A percentile compares a stretch with the other conserved stretches of the same genome.
phyloP scores from a whole-genome alignment of 2,888 invertebrate genomes.

The Eilema sororculum region DNA sequence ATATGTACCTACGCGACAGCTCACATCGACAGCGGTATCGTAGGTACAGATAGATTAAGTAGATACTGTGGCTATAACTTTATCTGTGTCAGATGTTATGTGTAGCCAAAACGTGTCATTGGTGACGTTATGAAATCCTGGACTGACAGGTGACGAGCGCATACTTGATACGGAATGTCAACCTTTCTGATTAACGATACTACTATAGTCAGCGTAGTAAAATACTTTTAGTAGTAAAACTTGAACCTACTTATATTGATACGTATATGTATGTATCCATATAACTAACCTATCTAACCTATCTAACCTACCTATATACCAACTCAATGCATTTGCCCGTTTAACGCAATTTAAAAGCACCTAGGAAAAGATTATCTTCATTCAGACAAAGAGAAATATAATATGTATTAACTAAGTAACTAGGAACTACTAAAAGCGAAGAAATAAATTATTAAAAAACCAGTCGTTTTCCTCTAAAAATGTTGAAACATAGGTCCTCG shows the following conservation, averaged over 20 bases:
- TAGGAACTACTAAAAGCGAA: neutral
- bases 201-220: constrained; percentile 1
- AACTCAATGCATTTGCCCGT: neutral
- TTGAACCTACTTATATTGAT: neutral
- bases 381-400: too few species aligned
- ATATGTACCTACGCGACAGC: constrained; percentile 61
- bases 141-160: constrained; percentile 68
- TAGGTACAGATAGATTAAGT: constrained; percentile 65
- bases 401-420: neutral
- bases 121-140: constrained; percentile 66
- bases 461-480: neutral
- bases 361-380: neutral
- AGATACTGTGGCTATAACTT: constrained; percentile 62
- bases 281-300: too few species aligned
- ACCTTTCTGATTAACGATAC: neutral
- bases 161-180: constrained; percentile 39
- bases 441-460: neutral
- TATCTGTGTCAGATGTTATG: constrained; percentile 53
- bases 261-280: too few species aligned
- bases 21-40: constrained; percentile 68
- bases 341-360: neutral
- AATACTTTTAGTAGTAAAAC: neutral
- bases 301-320: neutral
- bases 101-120: constrained; percentile 58
- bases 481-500: neutral